Base-by-base conservation (phyloP, 2,888 invertebrate species). In the Resseliella maxima region DNA sequence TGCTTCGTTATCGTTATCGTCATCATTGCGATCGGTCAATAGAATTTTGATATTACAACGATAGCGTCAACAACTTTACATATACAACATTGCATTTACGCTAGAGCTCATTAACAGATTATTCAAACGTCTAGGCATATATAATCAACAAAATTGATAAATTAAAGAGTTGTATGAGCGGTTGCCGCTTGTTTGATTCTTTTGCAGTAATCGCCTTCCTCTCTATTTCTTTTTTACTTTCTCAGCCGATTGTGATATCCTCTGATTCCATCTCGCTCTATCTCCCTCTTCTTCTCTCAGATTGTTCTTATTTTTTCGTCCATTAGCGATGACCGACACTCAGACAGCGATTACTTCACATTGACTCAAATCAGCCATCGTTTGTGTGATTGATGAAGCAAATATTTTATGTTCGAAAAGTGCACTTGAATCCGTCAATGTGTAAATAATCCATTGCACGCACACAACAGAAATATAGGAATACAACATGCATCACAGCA, bases 361-460 rank as follows among this genome's bases (percentile, higher is more conserved):
- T n/a, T n/a, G n/a, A n/a, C n/a, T n/a, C n/a, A n/a, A n/a, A n/a
- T n/a, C n/a, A n/a, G n/a, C n/a, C n/a, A n/a, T 41, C 41, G 12
- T 41, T 41, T n/a, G n/a, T 59, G 59, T 59, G 59, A 59, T 59
- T 59, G 59, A 59, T 59, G 3, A 5, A 2, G 59, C 24, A 24
- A n/a, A 24, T 59, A 24, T 59, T 59, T 59, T 59, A n/a, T 59
- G 46, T 59, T n/a, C 59, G 24, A 59, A 59, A 59, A 59, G 3
- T 59, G 24, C 24, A 59, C 59, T 59, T 3, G 10, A 24, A 24
- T 59, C 59, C 24, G 59, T 50, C 21, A 59, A 24, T 59, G 59
- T 59, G 59, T 59, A 59, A 59, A 59, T 24, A 59, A 59, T 59
- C 59, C 59, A 59, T 59, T 59, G 59, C 59, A 59, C 24, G 1